These are phyloP conservation scores for Heliocidaris erythrogramma DNA, from an alignment of 35 echinoderm and acorn worm species.

Conservation along the genomic window DNA sequence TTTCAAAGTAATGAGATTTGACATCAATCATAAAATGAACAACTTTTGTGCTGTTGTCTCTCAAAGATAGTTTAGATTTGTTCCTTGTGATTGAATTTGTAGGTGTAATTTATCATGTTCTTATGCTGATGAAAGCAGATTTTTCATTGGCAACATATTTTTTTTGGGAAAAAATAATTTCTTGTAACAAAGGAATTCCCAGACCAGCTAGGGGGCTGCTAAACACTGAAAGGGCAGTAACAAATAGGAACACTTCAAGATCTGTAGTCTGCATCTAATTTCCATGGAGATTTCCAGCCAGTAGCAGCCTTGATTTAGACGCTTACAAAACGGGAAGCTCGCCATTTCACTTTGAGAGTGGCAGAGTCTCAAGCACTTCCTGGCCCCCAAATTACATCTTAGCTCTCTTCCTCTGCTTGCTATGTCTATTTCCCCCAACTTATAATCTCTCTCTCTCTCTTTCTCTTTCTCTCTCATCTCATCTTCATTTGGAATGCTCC, in stretches of 20 bases:
- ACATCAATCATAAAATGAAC: background rate
- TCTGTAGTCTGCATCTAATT: background rate
- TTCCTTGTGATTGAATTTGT: background rate
- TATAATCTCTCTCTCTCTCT: background rate
- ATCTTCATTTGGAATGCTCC: background rate
- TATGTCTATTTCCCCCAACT: background rate
- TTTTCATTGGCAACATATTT: background rate
- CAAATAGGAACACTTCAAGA: background rate
- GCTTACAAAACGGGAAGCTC: background rate
- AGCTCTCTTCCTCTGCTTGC: background rate
- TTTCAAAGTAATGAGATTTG: background rate
- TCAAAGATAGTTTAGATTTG: background rate
- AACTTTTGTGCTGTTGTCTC: background rate
- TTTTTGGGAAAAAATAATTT: background rate
- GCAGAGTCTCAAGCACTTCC: background rate
- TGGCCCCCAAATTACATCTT: background rate
- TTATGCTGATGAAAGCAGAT: background rate
- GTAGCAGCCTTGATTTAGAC: background rate
- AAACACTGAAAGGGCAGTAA: background rate
- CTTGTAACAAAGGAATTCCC: background rate
- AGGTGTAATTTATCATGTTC: background rate
- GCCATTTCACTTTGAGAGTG: background rate
- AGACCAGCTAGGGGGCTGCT: background rate
- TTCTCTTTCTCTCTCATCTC: too few species aligned
- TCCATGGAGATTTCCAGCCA: conserved; percentile 9